Evolutionary conservation across 2,888 invertebrate species (phyloP).

Genomic region (Limenitis camilla): DNA sequence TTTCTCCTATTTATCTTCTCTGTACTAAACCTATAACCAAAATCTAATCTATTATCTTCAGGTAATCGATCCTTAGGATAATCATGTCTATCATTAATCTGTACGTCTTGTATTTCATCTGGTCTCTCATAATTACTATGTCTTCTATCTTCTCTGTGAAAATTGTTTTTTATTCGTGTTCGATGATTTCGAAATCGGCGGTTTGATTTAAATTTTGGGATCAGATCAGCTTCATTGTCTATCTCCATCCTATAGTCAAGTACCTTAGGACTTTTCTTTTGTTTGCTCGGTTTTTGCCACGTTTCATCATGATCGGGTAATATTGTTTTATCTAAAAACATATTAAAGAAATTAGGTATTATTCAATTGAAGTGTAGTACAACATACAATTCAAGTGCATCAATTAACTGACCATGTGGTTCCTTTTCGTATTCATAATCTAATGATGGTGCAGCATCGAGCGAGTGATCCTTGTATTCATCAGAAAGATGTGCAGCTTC

Average conservation of each 20-base stretch:
- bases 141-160: conserved; percentile 1
- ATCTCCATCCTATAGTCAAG: conserved; percentile 5
- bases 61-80: conserved; percentile 26
- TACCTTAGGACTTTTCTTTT: conserved; percentile 5
- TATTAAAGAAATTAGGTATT: neutral
- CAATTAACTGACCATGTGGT: conserved; percentile 27
- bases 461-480: conserved; percentile 47
- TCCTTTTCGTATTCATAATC: conserved; percentile 57
- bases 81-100: conserved; percentile 17
- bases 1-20: conserved; percentile 40
- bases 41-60: conserved; percentile 29
- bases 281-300: conserved; percentile 13
- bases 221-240: conserved; percentile 7
- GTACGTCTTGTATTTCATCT: conserved; percentile 25
- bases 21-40: conserved; percentile 28
- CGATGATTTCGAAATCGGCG: conserved; percentile 11
- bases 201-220: conserved; percentile 10
- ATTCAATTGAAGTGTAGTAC: neutral
- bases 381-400: neutral
- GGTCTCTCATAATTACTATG: conserved; percentile 25
- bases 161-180: conserved; percentile 22
- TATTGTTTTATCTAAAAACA: conserved; percentile 11
- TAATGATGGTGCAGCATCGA: conserved; percentile 42
- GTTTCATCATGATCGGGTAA: conserved; percentile 6
- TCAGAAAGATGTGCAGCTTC: conserved; percentile 26